These are phyloP conservation scores for Cotesia typhae DNA, from an alignment of 1,140 invertebrate species.

Conservation along the genomic window DNA sequence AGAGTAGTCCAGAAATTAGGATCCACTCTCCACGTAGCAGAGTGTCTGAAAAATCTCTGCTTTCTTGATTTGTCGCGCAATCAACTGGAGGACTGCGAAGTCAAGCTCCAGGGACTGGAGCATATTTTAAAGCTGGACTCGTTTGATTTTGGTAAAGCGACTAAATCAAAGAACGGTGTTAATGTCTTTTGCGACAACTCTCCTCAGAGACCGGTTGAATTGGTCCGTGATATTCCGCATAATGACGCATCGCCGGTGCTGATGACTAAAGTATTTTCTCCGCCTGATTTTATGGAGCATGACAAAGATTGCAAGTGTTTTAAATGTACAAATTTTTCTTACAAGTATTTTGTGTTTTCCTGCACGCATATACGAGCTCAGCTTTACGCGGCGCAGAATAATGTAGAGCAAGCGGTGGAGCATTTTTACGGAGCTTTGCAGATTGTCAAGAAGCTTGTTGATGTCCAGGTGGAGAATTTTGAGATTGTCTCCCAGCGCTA, in stretches of 20 bases:
- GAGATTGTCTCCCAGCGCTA: constrained; percentile 30
- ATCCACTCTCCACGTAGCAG: constrained; percentile 50
- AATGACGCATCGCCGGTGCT: constrained; percentile 52
- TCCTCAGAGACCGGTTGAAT: constrained; percentile 28
- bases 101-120: constrained; percentile 56
- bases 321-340: constrained; percentile 50
- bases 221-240: constrained; percentile 41
- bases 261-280: constrained; percentile 44
- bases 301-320: constrained; percentile 51
- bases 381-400: constrained; percentile 49
- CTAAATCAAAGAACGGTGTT: background rate
- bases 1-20: constrained; percentile 50
- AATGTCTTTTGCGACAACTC: constrained; percentile 16
- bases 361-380: constrained; percentile 54
- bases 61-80: constrained; percentile 53
- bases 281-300: constrained; percentile 53
- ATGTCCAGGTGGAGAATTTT: constrained; percentile 4
- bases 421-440: constrained; percentile 55
- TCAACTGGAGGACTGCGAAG: constrained; percentile 52
- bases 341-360: constrained; percentile 54
- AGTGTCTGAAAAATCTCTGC: constrained; percentile 53
- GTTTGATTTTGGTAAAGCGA: constrained; percentile 41
- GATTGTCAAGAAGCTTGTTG: constrained; percentile 43
- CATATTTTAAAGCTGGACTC: constrained; percentile 54
- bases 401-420: constrained; percentile 44